Evolutionary conservation across 2,888 invertebrate genomes (phyloP).

Genomic region (Thysanoteuthis rhombus): DNA sequence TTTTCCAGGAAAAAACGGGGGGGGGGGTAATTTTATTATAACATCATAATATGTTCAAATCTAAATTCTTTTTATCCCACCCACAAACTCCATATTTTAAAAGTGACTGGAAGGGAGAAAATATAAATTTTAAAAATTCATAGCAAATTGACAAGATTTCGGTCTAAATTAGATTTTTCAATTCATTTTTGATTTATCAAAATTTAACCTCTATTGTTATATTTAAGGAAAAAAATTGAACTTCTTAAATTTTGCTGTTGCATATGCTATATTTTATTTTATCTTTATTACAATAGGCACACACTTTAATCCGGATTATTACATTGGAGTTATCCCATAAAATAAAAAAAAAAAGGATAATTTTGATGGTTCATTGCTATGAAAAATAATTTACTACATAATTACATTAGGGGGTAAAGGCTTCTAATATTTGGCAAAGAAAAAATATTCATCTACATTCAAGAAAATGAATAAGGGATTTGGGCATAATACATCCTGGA

Average conservation of each 20-base stretch:
- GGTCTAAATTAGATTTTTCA: not conserved
- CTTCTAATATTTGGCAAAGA: too few relatives aligned
- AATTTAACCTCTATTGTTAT: not conserved
- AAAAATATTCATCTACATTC: too few relatives aligned
- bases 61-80: not conserved
- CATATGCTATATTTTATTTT: not conserved
- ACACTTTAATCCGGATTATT: not conserved
- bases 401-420: too few relatives aligned
- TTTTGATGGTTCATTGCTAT: not conserved
- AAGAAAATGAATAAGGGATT: too few relatives aligned
- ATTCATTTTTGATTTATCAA: not conserved
- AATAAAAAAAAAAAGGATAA: not conserved
- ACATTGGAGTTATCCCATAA: not conserved
- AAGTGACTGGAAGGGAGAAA: not conserved
- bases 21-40: not conserved
- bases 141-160: not conserved
- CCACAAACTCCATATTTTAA: not conserved
- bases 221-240: too few relatives aligned
- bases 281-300: not conserved
- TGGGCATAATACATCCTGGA: too few relatives aligned
- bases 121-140: not conserved
- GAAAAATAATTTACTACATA: not conserved
- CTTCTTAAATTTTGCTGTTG: too few relatives aligned
- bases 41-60: not conserved
- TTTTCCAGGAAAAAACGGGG: not conserved